These are phyloP conservation scores for Lasioglossum baleicum DNA, from an alignment of 1,140 invertebrate species.

Conservation along the genomic window DNA sequence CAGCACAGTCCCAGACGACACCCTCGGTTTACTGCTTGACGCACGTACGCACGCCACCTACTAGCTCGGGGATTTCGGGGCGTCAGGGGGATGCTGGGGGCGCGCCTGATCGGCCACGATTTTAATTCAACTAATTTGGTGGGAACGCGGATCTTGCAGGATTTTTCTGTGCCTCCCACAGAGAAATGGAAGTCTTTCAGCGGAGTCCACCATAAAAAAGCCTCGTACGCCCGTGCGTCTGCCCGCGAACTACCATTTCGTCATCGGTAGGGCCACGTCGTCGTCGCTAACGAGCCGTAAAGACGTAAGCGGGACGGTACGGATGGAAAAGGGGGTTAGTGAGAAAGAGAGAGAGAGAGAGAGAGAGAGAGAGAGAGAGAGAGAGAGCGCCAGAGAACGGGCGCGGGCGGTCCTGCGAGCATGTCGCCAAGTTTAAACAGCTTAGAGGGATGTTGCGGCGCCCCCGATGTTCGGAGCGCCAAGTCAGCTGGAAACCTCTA, in stretches of 20 bases:
- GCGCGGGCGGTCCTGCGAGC: constrained; percentile 41
- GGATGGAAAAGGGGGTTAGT: no score
- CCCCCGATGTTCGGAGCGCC: constrained; percentile 64
- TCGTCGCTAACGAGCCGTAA: constrained; percentile 66
- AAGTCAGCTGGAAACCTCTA: constrained; percentile 77
- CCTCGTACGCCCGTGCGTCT: constrained; percentile 18
- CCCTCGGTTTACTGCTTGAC: constrained; percentile 54
- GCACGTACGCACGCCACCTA: constrained; percentile 60
- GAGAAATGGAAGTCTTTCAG: neutral
- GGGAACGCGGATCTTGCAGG: no score
- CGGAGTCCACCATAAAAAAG: neutral
- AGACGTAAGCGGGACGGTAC: constrained; percentile 66
- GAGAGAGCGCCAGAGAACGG: neutral
- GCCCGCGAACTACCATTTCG: constrained; percentile 28
- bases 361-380: constrained; percentile 15
- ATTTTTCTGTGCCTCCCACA: no score
- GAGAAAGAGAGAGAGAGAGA: no score
- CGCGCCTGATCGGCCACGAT: neutral
- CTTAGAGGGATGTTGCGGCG: constrained; percentile 73
- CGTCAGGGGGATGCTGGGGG: neutral
- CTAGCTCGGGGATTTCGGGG: constrained; percentile 47
- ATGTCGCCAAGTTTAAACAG: constrained; percentile 75
- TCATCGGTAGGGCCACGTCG: constrained; percentile 26
- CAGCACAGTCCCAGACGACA: constrained; percentile 66
- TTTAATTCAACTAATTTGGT: constrained; percentile 3